Evolutionary conservation across 2,797 vertebrate genomes (phyloP), one percentile per base, ranked within the genome.

Genomic region (Uromys caudimaculatus): DNA sequence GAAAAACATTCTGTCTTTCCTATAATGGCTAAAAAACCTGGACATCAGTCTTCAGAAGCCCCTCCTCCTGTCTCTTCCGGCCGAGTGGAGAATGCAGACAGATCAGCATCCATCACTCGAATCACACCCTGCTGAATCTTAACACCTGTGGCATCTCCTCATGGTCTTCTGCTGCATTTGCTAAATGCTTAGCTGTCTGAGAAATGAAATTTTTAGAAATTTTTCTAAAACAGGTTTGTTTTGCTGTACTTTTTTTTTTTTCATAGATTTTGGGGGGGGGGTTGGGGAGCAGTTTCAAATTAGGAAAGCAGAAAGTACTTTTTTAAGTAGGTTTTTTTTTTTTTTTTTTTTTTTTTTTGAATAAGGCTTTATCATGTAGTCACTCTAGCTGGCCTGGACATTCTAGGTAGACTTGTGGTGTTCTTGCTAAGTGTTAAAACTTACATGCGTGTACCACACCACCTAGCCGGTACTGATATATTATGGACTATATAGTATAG

Each of bases 151-250:
- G 10, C 23, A 35, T 50, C 52, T 75, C 35, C 76, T 71, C 14
- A 52, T 90, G 44, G 64, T 12, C 87, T 77, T 50, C 6, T 60
- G 54, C 78, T 2, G 54, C 41, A 91, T 38, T 76, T 78, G 50
- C 21, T 62, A 82, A 77, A 38, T 52, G 44, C 58, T 82, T 90
- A 90, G 27, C 32, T 76, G 23, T 69, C 11, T 75, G 38, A 78
- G 92, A 75, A 73, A 62, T 50, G 58, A 71, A 62, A 92, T 83
- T 87, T 82, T 32, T 79, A n/a, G n/a, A n/a, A n/a, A n/a, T n/a
- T n/a, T n/a, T n/a, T n/a, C n/a, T 93, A 82, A 73, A 44, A 54
- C 88, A 17, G 44, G 17, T 85, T 85, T 47, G 4, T 85, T 64
- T 50, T 62, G 41, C 17, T 64, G 27, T 47, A 19, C 44, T 47